phyloP scores from a whole-genome alignment of 2,888 invertebrate species.

The Poecilus cupreus region DNA sequence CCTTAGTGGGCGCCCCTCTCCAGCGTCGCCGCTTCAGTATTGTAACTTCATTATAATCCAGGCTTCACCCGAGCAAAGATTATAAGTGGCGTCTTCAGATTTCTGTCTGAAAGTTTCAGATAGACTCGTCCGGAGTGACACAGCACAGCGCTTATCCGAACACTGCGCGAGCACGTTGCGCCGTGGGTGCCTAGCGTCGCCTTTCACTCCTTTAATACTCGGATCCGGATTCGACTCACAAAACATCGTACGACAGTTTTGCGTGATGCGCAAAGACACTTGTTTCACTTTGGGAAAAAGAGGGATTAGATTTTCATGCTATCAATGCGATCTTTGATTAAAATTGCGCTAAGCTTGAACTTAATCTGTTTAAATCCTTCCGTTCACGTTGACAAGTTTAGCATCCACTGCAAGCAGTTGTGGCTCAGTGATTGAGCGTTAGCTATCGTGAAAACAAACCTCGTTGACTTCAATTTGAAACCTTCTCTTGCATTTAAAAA shows the following conservation, averaged over 20 bases:
- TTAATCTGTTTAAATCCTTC: too few relatives aligned
- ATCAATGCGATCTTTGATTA: slow-evolving; percentile 1
- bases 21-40: not conserved
- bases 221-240: slow-evolving; percentile 22
- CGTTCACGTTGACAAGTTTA: too few relatives aligned
- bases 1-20: not conserved
- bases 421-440: too few relatives aligned
- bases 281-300: not conserved
- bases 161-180: not conserved
- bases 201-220: not conserved
- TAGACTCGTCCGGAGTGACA: slow-evolving; percentile 26
- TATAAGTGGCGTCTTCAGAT: slow-evolving; percentile 29
- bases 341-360: not conserved
- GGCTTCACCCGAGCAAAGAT: not conserved
- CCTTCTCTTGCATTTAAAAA: too few relatives aligned
- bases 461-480: too few relatives aligned
- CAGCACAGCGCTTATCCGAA: not conserved
- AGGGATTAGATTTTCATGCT: not conserved
- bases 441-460: too few relatives aligned
- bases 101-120: slow-evolving; percentile 21
- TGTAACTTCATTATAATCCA: slow-evolving; percentile 24
- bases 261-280: not conserved
- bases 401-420: too few relatives aligned
- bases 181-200: too few relatives aligned
- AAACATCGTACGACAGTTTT: not conserved